Evolutionary conservation across 2,888 invertebrate species (phyloP), one percentile per base, ranked within the genome.

Genomic region (Drosophila maculinotata): DNA sequence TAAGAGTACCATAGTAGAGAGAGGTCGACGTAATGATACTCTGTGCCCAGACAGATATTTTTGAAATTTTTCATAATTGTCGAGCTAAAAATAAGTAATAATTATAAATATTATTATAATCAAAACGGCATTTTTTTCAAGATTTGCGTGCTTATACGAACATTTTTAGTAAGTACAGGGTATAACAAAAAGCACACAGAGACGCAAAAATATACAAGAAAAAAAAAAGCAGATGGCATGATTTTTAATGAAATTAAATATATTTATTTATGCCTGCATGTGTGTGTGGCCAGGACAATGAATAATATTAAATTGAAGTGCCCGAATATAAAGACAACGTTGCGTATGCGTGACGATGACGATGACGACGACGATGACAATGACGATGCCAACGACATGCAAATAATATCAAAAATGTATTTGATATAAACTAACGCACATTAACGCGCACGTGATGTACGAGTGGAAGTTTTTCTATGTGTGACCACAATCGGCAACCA

Each of bases 401-500:
- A 69, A 68, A 71, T 76, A 60, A 69, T 77, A 72, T 57, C 44
- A 54, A 49, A 57, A 63, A 47, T 31, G 38, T 57, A 57, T 71
- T 71, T 57, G 28, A 59, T 59, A 69, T 51, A 51, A 68, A 64
- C 69, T 42, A 30, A 33, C 71, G 25, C 48, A 56, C 69, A 76
- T 76, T 79, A 69, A 47, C 36, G 42, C 44, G 60, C 54, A 75
- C 60, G 63, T 68, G 54, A 65, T 57, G 60, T 57, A 23, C 31
- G 42, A 49, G 26, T 39, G 30, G 26, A 36, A 52, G 67, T 41
- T 41, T 23, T 14, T 33, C 5, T 36, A 30, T 33, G 28, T n/a
- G 36, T 31, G 49, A 77, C 82, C 79, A 70, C 82, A 83, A 84
- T 79, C 83, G 69, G 73, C 35, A 69, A 74, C 73, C 77, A 42